These are phyloP conservation scores for Suillia variegata DNA, from an alignment of 2,888 invertebrate genomes.

Conservation along the genomic window DNA sequence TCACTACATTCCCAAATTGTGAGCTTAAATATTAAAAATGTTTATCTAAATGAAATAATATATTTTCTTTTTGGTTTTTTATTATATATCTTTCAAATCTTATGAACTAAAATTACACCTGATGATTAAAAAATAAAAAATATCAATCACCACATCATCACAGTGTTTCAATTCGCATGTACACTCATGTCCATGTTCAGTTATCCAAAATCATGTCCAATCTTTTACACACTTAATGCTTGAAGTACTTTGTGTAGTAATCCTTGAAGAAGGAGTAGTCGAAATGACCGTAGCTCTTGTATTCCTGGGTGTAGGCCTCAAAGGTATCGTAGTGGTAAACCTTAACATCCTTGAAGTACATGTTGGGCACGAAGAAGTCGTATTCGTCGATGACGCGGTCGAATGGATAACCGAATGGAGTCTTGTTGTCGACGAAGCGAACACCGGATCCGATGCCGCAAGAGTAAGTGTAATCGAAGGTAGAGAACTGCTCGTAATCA, in stretches of 20 bases:
- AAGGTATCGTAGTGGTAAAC: slow-evolving; percentile 35
- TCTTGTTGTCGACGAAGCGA: slow-evolving; percentile 64
- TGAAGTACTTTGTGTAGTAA: slow-evolving; percentile 30
- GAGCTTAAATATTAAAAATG: too few species aligned
- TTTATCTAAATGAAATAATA: slow-evolving; percentile 14
- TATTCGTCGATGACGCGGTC: slow-evolving; percentile 67
- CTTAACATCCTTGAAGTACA: slow-evolving; percentile 68
- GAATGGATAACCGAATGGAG: slow-evolving; percentile 71
- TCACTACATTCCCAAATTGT: too few species aligned
- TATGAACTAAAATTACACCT: slow-evolving; percentile 16
- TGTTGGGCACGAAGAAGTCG: slow-evolving; percentile 69
- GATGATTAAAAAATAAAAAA: slow-evolving; percentile 5
- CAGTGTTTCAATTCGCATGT: background rate
- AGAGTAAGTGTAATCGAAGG: slow-evolving; percentile 59
- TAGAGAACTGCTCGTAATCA: slow-evolving; percentile 49
- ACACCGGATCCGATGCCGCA: slow-evolving; percentile 64
- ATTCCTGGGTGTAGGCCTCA: slow-evolving; percentile 38
- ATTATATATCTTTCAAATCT: slow-evolving; percentile 1
- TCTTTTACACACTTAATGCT: slow-evolving; percentile 13
- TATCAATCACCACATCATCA: slow-evolving; percentile 13
- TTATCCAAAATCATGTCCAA: background rate
- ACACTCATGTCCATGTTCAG: too few species aligned
- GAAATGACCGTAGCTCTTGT: slow-evolving; percentile 34
- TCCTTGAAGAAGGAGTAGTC: slow-evolving; percentile 32
- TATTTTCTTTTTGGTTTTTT: slow-evolving; percentile 7